Conservation (phyloP, 2,797 vertebrate species). For the Hydrolagus colliei region DNA sequence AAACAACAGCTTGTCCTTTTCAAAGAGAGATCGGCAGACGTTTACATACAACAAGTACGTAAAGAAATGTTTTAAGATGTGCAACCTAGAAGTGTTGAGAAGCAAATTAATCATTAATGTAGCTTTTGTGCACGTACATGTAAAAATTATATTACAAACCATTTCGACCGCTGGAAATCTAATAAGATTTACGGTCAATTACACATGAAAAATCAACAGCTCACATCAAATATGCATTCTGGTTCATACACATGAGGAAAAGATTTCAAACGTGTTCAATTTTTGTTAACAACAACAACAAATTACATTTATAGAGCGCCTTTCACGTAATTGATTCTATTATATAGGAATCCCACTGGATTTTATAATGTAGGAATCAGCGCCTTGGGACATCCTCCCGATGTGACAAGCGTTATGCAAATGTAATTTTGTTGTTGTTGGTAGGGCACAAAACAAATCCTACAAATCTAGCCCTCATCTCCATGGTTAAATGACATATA, state of each 20-base stretch:
- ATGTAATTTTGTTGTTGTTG: too few relatives aligned
- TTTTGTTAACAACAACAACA: too few relatives aligned
- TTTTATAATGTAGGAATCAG: too few relatives aligned
- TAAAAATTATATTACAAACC: slow-evolving; percentile 32
- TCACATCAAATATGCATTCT: slow-evolving; percentile 27
- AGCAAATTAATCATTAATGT: slow-evolving; percentile 33
- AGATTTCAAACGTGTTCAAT: slow-evolving; percentile 31
- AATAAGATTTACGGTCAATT: slow-evolving; percentile 34
- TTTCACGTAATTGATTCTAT: slow-evolving; percentile 36
- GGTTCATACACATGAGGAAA: slow-evolving; percentile 33
- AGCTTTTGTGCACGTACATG: background rate
- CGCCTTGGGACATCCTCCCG: too few relatives aligned
- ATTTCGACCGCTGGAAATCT: slow-evolving; percentile 31
- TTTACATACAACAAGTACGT: slow-evolving; percentile 74
- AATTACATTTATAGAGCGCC: too few relatives aligned
- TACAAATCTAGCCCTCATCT: background rate
- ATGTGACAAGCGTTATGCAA: too few relatives aligned
- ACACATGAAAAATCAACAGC: slow-evolving; percentile 34
- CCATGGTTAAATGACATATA: background rate
- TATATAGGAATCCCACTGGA: background rate
- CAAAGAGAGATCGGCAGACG: slow-evolving; percentile 77
- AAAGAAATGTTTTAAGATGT: slow-evolving; percentile 77
- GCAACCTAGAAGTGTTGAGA: slow-evolving; percentile 54
- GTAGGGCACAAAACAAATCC: background rate
- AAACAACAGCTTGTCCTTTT: slow-evolving; percentile 86